Evolutionary conservation across 2,797 vertebrate genomes (phyloP).

Genomic region (Melanogrammus aeglefinus): DNA sequence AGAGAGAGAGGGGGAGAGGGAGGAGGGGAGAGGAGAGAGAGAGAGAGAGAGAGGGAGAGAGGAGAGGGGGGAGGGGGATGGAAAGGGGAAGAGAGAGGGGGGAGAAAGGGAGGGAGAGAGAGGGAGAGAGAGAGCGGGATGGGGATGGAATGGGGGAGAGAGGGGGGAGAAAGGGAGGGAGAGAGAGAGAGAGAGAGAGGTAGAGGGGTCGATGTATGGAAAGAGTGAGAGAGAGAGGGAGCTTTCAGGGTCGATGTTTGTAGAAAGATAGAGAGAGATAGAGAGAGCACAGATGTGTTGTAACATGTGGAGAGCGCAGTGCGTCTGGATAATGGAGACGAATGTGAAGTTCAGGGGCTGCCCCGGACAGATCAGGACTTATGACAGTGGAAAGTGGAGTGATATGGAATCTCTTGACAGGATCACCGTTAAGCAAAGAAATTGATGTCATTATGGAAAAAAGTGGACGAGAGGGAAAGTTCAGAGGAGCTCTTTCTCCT

Average conservation of each 20-base stretch:
- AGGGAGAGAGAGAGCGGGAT: no score
- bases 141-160: no score
- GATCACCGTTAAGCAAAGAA: slow-evolving; percentile 53
- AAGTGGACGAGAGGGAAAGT: slow-evolving; percentile 31
- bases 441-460: slow-evolving; percentile 52
- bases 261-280: not conserved
- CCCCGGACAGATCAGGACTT: slow-evolving; percentile 52
- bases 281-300: slow-evolving; percentile 21
- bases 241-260: not conserved
- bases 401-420: slow-evolving; percentile 62
- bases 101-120: not conserved
- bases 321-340: slow-evolving; percentile 53
- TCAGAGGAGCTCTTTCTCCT: slow-evolving; percentile 20
- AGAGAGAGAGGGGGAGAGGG: no score
- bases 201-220: no score
- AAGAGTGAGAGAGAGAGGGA: not conserved
- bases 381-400: slow-evolving; percentile 58
- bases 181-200: not conserved
- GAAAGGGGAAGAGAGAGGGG: not conserved
- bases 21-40: no score
- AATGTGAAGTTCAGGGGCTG: slow-evolving; percentile 58
- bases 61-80: no score
- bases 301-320: slow-evolving; percentile 48
- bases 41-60: no score
- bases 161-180: not conserved